Evolutionary conservation across 1,140 invertebrate species (phyloP), one percentile per base, ranked within the genome.

Genomic region (Notospermus geniculatus): DNA sequence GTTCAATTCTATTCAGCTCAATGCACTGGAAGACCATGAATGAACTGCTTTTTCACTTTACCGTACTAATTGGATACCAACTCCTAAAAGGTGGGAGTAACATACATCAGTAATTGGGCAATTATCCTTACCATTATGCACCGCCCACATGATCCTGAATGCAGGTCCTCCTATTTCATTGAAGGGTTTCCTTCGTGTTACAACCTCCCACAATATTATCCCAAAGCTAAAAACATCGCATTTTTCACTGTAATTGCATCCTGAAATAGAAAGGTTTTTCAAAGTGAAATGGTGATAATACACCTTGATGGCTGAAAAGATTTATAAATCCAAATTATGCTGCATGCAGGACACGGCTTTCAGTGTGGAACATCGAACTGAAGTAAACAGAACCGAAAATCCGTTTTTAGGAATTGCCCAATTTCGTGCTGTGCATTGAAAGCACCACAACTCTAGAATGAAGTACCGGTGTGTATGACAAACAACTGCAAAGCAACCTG

Each of bases 151-250:
- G 72, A 98, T 96, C 67, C 89, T 87, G 82, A 88, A 95, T 56
- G 93, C 90, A 66, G 90, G 88, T 45, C 89, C 89, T 29, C 88
- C 88, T 71, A 92, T 89, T 66, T 92, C 88, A 78, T 92, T 89
- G 83, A 95, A 98, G 7, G 96, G 96, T 80, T 93, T 93, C 77
- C 88, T 85, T 64, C 95, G 83, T 2, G 94, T 91, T 32, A 98
- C 75, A 17, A 97, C 88, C 83, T 98, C 93, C 95, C 96, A 98
- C n/a, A 97, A 80, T 63, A 98, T 97, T 53, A 98, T 95, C 29
- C 93, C 93, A 92, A 93, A 98, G 80, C 93, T 97, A 77, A 96
- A 99, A 43, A 98, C 90, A 87, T 99, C 96, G 87, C 95, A 98
- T 81, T 97, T 98, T 82, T 98, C 95, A 55, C 93, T 94, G 77